These are phyloP conservation scores for Leptodirus hochenwartii DNA, from an alignment of 2,888 invertebrate species.

Conservation along the genomic window DNA sequence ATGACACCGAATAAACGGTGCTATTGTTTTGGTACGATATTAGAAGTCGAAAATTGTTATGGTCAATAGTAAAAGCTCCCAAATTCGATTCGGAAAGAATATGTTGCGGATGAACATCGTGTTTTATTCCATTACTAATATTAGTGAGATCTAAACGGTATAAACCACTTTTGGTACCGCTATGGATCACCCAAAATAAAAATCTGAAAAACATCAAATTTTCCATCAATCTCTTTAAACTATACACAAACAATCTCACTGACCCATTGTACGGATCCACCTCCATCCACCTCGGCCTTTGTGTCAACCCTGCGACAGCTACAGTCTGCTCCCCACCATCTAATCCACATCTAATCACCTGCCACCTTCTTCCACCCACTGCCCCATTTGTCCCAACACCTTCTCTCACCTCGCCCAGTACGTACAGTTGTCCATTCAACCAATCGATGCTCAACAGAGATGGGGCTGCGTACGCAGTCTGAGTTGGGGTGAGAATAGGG, in stretches of 20 bases:
- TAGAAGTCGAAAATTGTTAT: conserved; percentile 60
- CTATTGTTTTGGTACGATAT: conserved; percentile 57
- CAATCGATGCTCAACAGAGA: conserved; percentile 69
- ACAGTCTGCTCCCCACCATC: conserved; percentile 52
- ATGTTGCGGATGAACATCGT: conserved; percentile 44
- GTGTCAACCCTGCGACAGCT: conserved; percentile 49
- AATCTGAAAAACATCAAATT: conserved; percentile 32
- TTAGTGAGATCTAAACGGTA: conserved; percentile 61
- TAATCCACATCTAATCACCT: conserved; percentile 58
- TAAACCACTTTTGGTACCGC: conserved; percentile 48
- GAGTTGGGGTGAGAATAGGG: conserved; percentile 35
- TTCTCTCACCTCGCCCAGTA: conserved; percentile 56
- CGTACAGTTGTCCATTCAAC: conserved; percentile 69
- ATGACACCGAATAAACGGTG: conserved; percentile 60
- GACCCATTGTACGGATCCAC: conserved; percentile 87
- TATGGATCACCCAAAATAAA: conserved; percentile 55
- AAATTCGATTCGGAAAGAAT: conserved; percentile 47
- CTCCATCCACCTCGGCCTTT: conserved; percentile 61
- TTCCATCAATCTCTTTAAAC: neutral
- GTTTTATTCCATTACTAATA: conserved; percentile 54
- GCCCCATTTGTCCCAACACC: conserved; percentile 20
- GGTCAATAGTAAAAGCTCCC: conserved; percentile 71
- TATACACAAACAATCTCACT: conserved; percentile 14
- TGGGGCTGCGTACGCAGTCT: conserved; percentile 44
- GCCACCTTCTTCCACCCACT: conserved; percentile 36